Evolutionary conservation across 1,140 invertebrate genomes (phyloP).

Genomic region (Pollicipes pollicipes): DNA sequence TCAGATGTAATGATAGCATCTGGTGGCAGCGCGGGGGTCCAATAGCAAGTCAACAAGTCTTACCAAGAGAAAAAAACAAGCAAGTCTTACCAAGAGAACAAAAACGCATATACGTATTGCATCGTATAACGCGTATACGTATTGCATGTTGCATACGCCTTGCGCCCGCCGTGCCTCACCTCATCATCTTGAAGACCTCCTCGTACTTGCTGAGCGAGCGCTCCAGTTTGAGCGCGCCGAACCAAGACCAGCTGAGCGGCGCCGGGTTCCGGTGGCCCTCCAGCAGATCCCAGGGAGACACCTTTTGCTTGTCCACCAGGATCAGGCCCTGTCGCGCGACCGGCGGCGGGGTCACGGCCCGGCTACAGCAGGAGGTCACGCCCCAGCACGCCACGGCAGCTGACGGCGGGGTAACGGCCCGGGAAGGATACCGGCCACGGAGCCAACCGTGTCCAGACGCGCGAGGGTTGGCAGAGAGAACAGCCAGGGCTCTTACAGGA

Average conservation of each 20-base stretch:
- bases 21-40: too few relatives aligned
- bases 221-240: slow-evolving; percentile 82
- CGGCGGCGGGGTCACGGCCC: slow-evolving; percentile 7
- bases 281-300: slow-evolving; percentile 89
- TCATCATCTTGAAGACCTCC: slow-evolving; percentile 60
- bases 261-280: slow-evolving; percentile 90
- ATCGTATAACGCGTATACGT: neutral
- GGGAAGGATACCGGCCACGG: too few relatives aligned
- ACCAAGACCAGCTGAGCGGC: slow-evolving; percentile 88
- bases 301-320: slow-evolving; percentile 79
- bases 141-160: slow-evolving; percentile 10
- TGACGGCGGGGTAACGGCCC: neutral
- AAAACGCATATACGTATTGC: neutral
- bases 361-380: slow-evolving; percentile 3
- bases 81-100: too few relatives aligned
- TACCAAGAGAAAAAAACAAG: too few relatives aligned
- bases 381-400: slow-evolving; percentile 5
- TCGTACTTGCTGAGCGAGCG: slow-evolving; percentile 87
- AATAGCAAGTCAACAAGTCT: too few relatives aligned
- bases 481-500: too few relatives aligned
- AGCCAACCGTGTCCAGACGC: too few relatives aligned
- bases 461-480: too few relatives aligned
- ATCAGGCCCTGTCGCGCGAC: slow-evolving; percentile 49
- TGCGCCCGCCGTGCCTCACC: slow-evolving; percentile 36
- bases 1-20: too few relatives aligned